Evolutionary conservation across 2,888 invertebrate genomes (phyloP).

Genomic region (Neelides folsomi): DNA sequence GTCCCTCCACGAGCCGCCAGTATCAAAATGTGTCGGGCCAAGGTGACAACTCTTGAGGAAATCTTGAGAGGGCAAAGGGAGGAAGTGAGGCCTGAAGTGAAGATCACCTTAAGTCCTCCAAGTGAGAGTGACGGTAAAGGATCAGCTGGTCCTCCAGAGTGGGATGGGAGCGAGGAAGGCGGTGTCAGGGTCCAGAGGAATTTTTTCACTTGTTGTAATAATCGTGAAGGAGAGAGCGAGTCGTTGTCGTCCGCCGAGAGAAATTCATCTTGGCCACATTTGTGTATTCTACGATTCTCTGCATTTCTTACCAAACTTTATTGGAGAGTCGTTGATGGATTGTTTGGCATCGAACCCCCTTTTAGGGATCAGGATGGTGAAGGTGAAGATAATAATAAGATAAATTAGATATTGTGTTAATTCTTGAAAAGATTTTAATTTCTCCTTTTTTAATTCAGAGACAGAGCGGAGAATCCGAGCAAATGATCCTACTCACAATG

Average conservation of each 20-base stretch:
- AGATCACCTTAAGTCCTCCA: conserved; percentile 1
- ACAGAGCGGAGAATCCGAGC: conserved; percentile 92
- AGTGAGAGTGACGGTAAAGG: conserved; percentile 3
- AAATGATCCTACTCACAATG: conserved; percentile 90
- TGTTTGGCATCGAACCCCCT: conserved; percentile 27
- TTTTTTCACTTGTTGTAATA: conserved; percentile 14
- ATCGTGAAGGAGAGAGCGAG: conserved; percentile 6
- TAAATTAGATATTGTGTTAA: too few species aligned
- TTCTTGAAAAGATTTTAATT: background rate
- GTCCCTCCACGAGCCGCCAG: background rate
- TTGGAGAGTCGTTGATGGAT: conserved; percentile 30
- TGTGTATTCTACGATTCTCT: conserved; percentile 26
- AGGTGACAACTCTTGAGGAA: conserved; percentile 32
- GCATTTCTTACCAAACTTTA: conserved; percentile 32
- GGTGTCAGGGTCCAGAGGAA: conserved; percentile 10
- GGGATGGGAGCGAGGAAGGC: background rate
- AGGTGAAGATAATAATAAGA: too few species aligned
- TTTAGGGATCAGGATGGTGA: conserved; percentile 29
- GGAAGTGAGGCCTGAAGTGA: background rate
- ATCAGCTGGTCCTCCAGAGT: background rate
- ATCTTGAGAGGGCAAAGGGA: conserved; percentile 19
- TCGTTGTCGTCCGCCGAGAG: background rate
- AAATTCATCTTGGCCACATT: conserved; percentile 6
- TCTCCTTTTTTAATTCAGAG: conserved; percentile 55
- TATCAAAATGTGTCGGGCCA: conserved; percentile 27